These are phyloP conservation scores for Anagrus nilaparvatae DNA, from an alignment of 1,140 invertebrate species.

Conservation along the genomic window DNA sequence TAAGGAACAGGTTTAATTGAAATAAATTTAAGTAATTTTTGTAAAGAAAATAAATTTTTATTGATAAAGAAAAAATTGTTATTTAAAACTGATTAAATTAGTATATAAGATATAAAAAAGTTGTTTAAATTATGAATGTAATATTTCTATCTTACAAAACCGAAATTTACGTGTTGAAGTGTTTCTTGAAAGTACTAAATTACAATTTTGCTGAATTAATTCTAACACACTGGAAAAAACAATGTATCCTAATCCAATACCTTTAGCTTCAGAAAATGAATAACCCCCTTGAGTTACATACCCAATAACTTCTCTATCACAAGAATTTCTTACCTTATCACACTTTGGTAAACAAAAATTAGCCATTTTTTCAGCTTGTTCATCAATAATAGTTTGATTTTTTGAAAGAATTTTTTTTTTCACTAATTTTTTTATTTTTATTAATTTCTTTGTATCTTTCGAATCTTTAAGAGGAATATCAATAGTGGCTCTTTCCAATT, in stretches of 20 bases:
- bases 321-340: constrained; percentile 48
- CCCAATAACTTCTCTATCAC: constrained; percentile 59
- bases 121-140: constrained; percentile 18
- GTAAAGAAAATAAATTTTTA: too few relatives aligned
- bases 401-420: constrained; percentile 10
- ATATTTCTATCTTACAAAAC: constrained; percentile 37
- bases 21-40: too few relatives aligned
- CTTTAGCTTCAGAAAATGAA: constrained; percentile 53
- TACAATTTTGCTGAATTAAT: constrained; percentile 31
- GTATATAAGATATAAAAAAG: too few relatives aligned
- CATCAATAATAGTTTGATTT: constrained; percentile 29
- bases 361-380: constrained; percentile 52
- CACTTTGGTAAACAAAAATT: constrained; percentile 56
- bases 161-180: constrained; percentile 41
- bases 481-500: constrained; percentile 12
- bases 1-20: too few relatives aligned
- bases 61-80: too few relatives aligned
- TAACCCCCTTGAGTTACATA: constrained; percentile 61
- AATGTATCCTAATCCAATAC: constrained; percentile 59
- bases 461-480: constrained; percentile 4
- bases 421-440: constrained; percentile 12
- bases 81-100: too few relatives aligned
- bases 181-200: constrained; percentile 41
- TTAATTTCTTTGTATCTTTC: constrained; percentile 3
- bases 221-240: constrained; percentile 44